phyloP scores from a whole-genome alignment of 2,888 invertebrate genomes.

The Thumatha senex region DNA sequence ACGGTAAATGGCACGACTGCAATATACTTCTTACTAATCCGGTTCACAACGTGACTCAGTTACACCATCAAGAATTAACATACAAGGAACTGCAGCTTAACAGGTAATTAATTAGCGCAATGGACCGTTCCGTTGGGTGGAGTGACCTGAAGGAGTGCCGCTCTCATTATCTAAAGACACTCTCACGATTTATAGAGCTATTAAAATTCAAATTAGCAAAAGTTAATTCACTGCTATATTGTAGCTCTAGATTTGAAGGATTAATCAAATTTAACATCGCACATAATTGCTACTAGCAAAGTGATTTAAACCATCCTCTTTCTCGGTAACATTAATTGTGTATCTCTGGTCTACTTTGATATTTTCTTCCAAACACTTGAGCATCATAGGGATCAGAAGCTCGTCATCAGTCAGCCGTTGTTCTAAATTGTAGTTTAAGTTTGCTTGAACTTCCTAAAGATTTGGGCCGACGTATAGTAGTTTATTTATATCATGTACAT shows the following conservation, averaged over 20 bases:
- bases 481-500: no score
- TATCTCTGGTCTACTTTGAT: no score
- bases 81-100: slow-evolving; percentile 57
- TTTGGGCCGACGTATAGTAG: no score
- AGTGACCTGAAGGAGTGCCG: slow-evolving; percentile 52
- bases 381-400: no score
- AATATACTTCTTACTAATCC: slow-evolving; percentile 17
- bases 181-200: slow-evolving; percentile 49
- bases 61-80: slow-evolving; percentile 44
- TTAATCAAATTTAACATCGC: slow-evolving; percentile 19
- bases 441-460: no score
- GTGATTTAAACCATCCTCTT: not conserved
- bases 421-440: no score
- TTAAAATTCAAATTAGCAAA: slow-evolving; percentile 66
- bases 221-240: slow-evolving; percentile 49
- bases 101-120: slow-evolving; percentile 55
- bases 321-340: no score
- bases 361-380: no score
- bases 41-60: slow-evolving; percentile 25
- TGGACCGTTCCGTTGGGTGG: slow-evolving; percentile 47
- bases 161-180: slow-evolving; percentile 48
- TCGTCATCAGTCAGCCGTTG: no score
- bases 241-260: slow-evolving; percentile 28
- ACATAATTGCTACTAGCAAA: not conserved
- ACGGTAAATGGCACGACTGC: slow-evolving; percentile 4